phyloP scores from a whole-genome alignment of 2,888 invertebrate species.

The Megaustenia siamemsis region DNA sequence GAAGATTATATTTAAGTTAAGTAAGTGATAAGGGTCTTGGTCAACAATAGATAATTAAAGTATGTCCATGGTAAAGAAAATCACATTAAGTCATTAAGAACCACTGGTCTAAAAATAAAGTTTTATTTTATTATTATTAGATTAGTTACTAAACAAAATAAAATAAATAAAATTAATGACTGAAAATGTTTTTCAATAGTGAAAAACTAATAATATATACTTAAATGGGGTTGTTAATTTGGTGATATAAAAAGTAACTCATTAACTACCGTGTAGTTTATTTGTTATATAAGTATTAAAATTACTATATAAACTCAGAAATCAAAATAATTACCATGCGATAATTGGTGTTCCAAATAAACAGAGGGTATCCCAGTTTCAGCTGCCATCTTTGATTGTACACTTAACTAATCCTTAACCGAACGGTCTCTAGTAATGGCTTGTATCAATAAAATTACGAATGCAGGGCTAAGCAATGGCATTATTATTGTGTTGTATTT shows the following conservation, averaged over 20 bases:
- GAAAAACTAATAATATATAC: no score
- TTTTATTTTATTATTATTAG: no score
- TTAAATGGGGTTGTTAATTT: neutral
- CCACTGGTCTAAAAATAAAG: no score
- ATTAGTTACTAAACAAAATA: no score
- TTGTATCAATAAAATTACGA: slow-evolving; percentile 52
- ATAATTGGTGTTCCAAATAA: slow-evolving; percentile 64
- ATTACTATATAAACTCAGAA: neutral
- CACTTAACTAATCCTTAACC: slow-evolving; percentile 67
- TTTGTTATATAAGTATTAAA: neutral
- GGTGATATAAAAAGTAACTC: neutral
- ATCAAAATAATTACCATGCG: slow-evolving; percentile 59
- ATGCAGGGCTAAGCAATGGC: slow-evolving; percentile 15
- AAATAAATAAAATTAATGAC: no score
- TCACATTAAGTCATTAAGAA: no score
- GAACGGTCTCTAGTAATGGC: slow-evolving; percentile 71
- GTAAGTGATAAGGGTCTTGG: no score
- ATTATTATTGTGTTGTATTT: slow-evolving; percentile 20
- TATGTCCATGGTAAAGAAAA: no score
- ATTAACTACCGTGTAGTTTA: neutral
- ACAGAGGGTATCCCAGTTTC: slow-evolving; percentile 72
- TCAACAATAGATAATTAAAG: no score
- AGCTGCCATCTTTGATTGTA: slow-evolving; percentile 75
- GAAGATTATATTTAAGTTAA: no score
- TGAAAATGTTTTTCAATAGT: no score